A percentile compares a stretch with the other conserved stretches of the same genome.
Conservation (phyloP, 2,113 vertebrate species). For the Potamarius usumacintae region DNA sequence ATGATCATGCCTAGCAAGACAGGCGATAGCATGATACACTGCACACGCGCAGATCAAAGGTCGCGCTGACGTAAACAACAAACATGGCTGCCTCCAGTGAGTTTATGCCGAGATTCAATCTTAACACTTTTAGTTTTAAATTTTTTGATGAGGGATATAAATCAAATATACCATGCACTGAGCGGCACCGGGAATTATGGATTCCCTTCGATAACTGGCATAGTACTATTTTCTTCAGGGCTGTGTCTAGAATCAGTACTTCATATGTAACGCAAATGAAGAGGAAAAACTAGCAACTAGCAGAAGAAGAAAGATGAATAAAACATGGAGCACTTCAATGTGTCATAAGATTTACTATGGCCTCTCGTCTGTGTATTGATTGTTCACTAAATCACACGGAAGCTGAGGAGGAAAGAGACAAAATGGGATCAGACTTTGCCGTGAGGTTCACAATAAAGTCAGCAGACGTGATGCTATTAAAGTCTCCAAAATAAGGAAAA, state of each 20-base stretch:
- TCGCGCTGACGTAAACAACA: too few relatives aligned
- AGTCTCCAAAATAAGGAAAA: background rate
- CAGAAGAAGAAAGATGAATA: background rate
- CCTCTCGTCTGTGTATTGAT: constrained; percentile 20
- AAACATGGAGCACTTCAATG: background rate
- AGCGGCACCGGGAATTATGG: too few relatives aligned
- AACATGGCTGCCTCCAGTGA: too few relatives aligned
- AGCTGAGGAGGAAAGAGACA: background rate
- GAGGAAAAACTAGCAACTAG: background rate
- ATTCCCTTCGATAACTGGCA: too few relatives aligned
- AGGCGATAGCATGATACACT: too few relatives aligned
- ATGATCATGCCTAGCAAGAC: too few relatives aligned
- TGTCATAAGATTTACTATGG: constrained; percentile 21
- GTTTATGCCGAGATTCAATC: too few relatives aligned
- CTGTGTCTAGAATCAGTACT: background rate
- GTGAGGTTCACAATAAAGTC: background rate
- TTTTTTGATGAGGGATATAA: too few relatives aligned
- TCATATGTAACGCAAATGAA: background rate
- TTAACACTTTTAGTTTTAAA: too few relatives aligned
- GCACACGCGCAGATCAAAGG: too few relatives aligned
- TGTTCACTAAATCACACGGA: constrained; percentile 4
- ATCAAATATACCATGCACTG: too few relatives aligned
- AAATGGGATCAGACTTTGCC: background rate
- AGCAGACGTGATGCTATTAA: background rate
- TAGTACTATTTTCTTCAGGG: too few relatives aligned